Evolutionary conservation across 2,113 vertebrate species (phyloP).

Genomic region (Perca schrenkii): DNA sequence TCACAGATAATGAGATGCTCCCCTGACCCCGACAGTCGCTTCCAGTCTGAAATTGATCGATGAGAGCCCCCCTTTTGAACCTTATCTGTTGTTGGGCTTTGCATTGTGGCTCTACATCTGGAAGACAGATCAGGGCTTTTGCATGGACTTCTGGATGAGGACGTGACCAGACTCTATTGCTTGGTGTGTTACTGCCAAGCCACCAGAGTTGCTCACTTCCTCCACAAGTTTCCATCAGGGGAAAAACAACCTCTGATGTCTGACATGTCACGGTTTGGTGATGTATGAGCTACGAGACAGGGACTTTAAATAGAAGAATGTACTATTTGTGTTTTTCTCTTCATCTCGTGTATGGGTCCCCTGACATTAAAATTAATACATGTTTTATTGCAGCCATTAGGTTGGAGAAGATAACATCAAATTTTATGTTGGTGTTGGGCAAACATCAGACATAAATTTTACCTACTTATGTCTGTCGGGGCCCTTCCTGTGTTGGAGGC

Average conservation of each 20-base stretch:
- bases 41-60: slow-evolving; percentile 76
- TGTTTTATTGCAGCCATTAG: slow-evolving; percentile 25
- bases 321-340: slow-evolving; percentile 51
- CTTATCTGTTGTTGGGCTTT: slow-evolving; percentile 75
- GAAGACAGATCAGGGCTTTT: slow-evolving; percentile 74
- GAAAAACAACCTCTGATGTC: slow-evolving; percentile 65
- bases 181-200: slow-evolving; percentile 77
- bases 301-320: slow-evolving; percentile 55
- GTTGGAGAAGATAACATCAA: slow-evolving; percentile 34
- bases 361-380: slow-evolving; percentile 29
- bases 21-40: slow-evolving; percentile 65
- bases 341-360: slow-evolving; percentile 41
- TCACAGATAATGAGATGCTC: slow-evolving; percentile 76
- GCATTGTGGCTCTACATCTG: slow-evolving; percentile 76
- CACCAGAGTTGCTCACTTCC: slow-evolving; percentile 79
- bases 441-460: slow-evolving; percentile 26
- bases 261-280: slow-evolving; percentile 70
- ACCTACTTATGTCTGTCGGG: slow-evolving; percentile 24
- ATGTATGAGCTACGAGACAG: slow-evolving; percentile 69
- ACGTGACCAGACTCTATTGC: slow-evolving; percentile 78
- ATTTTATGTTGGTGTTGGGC: slow-evolving; percentile 12
- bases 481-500: slow-evolving; percentile 33
- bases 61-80: slow-evolving; percentile 72
- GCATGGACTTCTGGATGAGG: slow-evolving; percentile 65
- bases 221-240: slow-evolving; percentile 73